Percentiles rank a stretch among this genome's conserved stretches.
phyloP scores from a whole-genome alignment of 2,888 invertebrate species.

The Chrysolina americana region DNA sequence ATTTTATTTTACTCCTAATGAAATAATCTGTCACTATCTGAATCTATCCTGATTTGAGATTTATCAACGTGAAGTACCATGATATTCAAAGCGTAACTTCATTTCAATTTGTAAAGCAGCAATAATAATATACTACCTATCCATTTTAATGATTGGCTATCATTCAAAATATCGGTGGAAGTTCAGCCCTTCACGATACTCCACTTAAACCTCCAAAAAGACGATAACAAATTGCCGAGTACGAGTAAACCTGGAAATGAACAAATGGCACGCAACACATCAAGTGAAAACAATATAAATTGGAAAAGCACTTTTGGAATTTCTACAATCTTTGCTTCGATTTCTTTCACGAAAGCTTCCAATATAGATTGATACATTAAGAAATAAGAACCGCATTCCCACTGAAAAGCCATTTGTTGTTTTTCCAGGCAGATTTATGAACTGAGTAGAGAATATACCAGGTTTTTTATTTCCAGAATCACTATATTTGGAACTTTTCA shows the following conservation, averaged over 20 bases:
- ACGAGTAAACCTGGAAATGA: slow-evolving; percentile 4
- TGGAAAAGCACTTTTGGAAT: slow-evolving; percentile 10
- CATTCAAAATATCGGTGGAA: neutral
- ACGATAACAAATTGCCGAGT: neutral
- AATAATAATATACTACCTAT: neutral
- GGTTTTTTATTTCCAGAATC: neutral
- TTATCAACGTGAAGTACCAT: no score
- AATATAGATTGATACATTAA: slow-evolving; percentile 8
- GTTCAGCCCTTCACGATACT: neutral
- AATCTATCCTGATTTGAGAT: no score
- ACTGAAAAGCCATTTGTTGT: slow-evolving; percentile 1
- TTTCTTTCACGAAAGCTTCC: slow-evolving; percentile 5
- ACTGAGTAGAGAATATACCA: neutral
- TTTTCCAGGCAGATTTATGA: neutral
- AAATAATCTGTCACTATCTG: no score
- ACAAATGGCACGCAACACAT: slow-evolving; percentile 16
- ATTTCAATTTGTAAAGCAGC: neutral
- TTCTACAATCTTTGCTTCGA: slow-evolving; percentile 8
- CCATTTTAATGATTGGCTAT: neutral
- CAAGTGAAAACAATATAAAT: slow-evolving; percentile 14
- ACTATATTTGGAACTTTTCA: no score
- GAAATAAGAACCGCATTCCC: neutral
- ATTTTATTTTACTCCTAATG: no score
- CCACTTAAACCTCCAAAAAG: slow-evolving; percentile 3
- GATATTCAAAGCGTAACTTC: no score